A percentile compares a stretch with the other conserved stretches of the same genome.
phyloP scores from a whole-genome alignment of 2,888 invertebrate species.

The Cryptocheilus praepositus region DNA sequence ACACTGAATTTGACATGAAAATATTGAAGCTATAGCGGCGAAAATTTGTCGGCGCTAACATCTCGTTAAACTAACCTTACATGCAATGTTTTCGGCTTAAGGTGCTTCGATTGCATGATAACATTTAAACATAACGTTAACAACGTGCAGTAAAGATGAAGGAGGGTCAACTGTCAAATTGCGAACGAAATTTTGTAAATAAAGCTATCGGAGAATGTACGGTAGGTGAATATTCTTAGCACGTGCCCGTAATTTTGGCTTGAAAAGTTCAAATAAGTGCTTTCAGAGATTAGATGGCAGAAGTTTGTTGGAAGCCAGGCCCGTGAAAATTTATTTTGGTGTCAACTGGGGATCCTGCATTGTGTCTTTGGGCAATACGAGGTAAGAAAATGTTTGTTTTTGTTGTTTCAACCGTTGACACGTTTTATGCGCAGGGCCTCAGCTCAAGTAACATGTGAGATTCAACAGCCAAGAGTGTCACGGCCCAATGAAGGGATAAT shows the following conservation, averaged over 20 bases:
- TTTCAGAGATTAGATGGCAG: conserved; percentile 87
- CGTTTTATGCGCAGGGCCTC: conserved; percentile 80
- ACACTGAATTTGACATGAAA: too few relatives aligned
- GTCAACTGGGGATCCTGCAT: conserved; percentile 89
- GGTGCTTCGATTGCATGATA: too few relatives aligned
- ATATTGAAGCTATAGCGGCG: too few relatives aligned
- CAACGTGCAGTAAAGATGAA: conserved; percentile 76
- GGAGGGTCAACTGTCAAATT: conserved; percentile 81
- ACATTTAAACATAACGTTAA: too few relatives aligned
- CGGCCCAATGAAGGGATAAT: conserved; percentile 93
- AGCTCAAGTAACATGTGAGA: conserved; percentile 92
- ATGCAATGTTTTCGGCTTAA: too few relatives aligned
- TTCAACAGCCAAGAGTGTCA: conserved; percentile 88
- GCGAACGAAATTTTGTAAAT: conserved; percentile 83
- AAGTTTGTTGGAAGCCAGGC: conserved; percentile 83
- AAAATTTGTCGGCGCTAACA: too few relatives aligned
- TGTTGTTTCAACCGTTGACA: background rate
- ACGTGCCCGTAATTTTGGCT: conserved; percentile 17
- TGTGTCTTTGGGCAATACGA: conserved; percentile 87
- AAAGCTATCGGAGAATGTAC: conserved; percentile 75
- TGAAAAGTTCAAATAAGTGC: conserved; percentile 16
- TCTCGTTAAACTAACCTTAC: too few relatives aligned
- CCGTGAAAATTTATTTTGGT: conserved; percentile 84
- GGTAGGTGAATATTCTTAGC: conserved; percentile 10
- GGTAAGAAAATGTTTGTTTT: conserved; percentile 72